These are phyloP conservation scores for Huso huso DNA, from an alignment of 2,797 vertebrate species.

Conservation along the genomic window DNA sequence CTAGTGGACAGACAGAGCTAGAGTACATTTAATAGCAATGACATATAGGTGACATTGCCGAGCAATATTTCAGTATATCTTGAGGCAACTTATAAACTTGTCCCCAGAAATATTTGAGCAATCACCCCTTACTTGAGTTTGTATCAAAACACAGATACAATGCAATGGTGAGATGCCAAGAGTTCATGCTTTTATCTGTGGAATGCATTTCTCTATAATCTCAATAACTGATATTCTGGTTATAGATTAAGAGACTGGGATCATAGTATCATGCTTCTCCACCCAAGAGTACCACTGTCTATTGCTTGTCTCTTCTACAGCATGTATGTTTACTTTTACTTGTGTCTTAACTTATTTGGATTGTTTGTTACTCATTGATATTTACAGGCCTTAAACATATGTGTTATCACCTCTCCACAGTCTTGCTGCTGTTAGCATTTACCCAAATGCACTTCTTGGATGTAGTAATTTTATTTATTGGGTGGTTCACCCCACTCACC, in stretches of 20 bases:
- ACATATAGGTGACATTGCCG: too few relatives aligned
- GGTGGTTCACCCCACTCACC: conserved; percentile 62
- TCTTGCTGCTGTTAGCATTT: not conserved
- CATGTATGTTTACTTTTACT: not conserved
- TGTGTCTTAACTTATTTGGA: too few relatives aligned
- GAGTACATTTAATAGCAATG: too few relatives aligned
- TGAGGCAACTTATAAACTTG: too few relatives aligned
- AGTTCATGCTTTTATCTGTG: conserved; percentile 11
- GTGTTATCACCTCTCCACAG: conserved; percentile 17
- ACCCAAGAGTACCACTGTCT: not conserved
- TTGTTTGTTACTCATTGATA: not conserved
- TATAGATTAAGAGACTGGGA: conserved; percentile 15
- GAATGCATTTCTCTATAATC: conserved; percentile 21
- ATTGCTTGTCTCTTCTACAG: not conserved
- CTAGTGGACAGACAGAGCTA: too few relatives aligned
- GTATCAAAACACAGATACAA: too few relatives aligned
- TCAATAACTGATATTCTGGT: conserved; percentile 33
- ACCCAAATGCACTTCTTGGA: conserved; percentile 28
- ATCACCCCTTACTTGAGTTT: too few relatives aligned
- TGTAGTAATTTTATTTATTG: not conserved
- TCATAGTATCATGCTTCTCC: not conserved
- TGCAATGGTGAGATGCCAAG: too few relatives aligned
- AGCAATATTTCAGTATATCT: too few relatives aligned
- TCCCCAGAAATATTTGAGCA: too few relatives aligned
- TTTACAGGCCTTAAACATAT: conserved; percentile 1